phyloP scores from a whole-genome alignment of 2,113 vertebrate species.

The Megalops atlanticus region DNA sequence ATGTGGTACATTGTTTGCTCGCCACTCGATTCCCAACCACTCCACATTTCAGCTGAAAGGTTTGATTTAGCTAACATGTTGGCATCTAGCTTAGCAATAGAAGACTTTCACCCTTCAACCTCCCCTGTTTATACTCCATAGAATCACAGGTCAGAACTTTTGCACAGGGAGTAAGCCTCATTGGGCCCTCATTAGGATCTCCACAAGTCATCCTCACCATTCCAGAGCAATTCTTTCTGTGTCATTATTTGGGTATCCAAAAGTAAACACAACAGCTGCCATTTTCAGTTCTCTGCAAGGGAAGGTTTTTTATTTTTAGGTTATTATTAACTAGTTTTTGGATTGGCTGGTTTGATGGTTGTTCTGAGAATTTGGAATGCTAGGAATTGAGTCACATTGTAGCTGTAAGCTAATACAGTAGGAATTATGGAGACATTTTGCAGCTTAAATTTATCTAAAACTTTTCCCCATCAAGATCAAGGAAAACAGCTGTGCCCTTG shows the following conservation, averaged over 20 bases:
- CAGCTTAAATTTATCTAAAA: neutral
- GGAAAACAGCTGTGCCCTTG: too few species aligned
- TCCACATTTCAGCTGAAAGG: too few species aligned
- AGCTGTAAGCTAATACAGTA: too few species aligned
- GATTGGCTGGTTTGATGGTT: neutral
- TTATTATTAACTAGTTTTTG: conserved; percentile 2
- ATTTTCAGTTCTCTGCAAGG: neutral
- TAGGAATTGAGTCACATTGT: neutral
- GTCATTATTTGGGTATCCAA: conserved; percentile 1
- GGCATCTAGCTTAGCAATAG: too few species aligned
- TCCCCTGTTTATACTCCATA: neutral
- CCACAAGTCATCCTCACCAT: neutral
- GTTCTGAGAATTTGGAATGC: neutral
- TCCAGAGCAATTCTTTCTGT: neutral
- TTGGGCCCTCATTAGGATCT: conserved; percentile 12
- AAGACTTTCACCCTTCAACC: neutral
- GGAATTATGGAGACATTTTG: too few species aligned
- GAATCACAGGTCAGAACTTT: neutral
- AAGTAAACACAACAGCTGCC: neutral
- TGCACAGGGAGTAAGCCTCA: conserved; percentile 16
- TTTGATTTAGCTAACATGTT: too few species aligned
- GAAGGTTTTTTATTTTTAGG: conserved; percentile 16
- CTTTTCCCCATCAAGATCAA: neutral
- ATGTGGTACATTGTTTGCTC: too few species aligned
- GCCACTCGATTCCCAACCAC: too few species aligned